Evolutionary conservation across 2,113 vertebrate species (phyloP), one percentile per base, ranked within the genome.

Genomic region (Laticauda laticaudata): DNA sequence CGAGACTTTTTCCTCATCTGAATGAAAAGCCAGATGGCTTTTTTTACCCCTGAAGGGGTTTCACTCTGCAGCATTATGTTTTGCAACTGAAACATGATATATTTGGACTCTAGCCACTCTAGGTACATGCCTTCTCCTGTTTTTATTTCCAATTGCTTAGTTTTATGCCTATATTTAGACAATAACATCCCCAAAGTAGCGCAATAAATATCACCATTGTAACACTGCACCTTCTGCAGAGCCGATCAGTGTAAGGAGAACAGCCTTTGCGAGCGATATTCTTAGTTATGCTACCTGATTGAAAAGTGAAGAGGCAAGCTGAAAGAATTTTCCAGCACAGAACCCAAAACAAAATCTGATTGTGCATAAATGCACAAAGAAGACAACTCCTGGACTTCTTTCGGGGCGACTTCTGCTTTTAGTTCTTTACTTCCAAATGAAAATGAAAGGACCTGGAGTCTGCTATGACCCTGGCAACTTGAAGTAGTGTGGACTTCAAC

Each of bases 21-120:
- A 96, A 97, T 96, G 89, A 92, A 93, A 95, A 96, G 96, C 96
- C 96, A 97, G 96, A 94, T 96, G 95, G 96, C 95, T 96, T 88
- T 95, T 95, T 92, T 94, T 95, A 53, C 61, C 96, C 95, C 89
- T 81, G 88, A 92, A 94, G 86, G 95, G 86, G 91, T 96, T 69
- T 94, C 2, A 57, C 95, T 95, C 94, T 93, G 93, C 92, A 1
- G 93, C 93, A 91, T 93, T 96, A 94, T 96, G 95, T 92, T 2
- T 0, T 87, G 75, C 93, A 93, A 94, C 18, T 89, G 95, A 92
- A 93, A 95, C 93, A 93, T 11, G 56, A 90, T 93, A 6, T n/a
- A 87, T 90, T 93, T 90, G 92, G 92, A 90, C 75, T 93, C 26
- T 0, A 8, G 96, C 96, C 95, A 88, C 91, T 5, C 14, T 94